Conservation (phyloP, 30 jellyfish, hydroid and myxozoan species). For the Aurelia sp. region DNA sequence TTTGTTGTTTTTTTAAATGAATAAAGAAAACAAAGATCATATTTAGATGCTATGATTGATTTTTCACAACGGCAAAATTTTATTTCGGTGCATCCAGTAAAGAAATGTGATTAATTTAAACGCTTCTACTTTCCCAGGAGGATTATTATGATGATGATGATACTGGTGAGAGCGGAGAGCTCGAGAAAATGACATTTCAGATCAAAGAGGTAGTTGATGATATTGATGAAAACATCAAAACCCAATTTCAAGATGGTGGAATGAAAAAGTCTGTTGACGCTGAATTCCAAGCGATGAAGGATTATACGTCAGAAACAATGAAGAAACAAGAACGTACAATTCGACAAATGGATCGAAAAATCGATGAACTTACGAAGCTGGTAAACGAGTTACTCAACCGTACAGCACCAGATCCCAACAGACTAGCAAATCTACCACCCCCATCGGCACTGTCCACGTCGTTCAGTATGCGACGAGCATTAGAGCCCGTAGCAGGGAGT, state of each 20-base stretch:
- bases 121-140: conserved; percentile 27
- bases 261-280: conserved; percentile 31
- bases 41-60: no score
- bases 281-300: conserved; percentile 48
- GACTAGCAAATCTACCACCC: conserved; percentile 71
- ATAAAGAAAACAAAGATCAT: no score
- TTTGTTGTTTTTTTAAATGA: no score
- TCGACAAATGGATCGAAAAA: conserved; percentile 64
- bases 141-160: conserved; percentile 95
- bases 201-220: conserved; percentile 96
- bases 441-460: conserved; percentile 58
- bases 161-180: conserved; percentile 81
- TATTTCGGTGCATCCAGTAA: no score
- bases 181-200: conserved; percentile 93
- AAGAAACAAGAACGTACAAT: conserved; percentile 58
- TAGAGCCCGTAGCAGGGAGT: no score
- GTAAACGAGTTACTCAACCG: conserved; percentile 63
- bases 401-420: conserved; percentile 53
- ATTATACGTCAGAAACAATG: background rate
- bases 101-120: background rate
- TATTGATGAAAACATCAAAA: conserved; percentile 72
- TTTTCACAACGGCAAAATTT: no score
- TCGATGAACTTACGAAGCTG: conserved; percentile 61
- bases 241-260: conserved; percentile 63
- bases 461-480: conserved; percentile 2